A percentile compares a stretch with the other conserved stretches of the same genome.
These are phyloP conservation scores for Drosophila truncata DNA, from an alignment of 1,140 invertebrate genomes.

Conservation along the genomic window DNA sequence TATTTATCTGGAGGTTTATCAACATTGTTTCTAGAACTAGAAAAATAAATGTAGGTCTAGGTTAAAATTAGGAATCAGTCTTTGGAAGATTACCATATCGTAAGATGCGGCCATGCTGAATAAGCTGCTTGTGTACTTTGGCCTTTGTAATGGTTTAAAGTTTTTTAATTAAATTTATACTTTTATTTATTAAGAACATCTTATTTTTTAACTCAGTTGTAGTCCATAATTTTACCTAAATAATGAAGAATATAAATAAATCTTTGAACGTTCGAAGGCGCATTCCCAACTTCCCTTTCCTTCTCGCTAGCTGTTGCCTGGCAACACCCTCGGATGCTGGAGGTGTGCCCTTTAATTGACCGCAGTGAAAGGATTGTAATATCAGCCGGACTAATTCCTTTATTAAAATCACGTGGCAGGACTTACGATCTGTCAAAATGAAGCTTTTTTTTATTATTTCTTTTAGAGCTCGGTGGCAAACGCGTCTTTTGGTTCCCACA, in stretches of 20 bases:
- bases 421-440: constrained; percentile 54
- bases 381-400: constrained; percentile 64
- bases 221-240: too few relatives aligned
- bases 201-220: background rate
- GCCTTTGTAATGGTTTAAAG: background rate
- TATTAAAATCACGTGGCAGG: constrained; percentile 78
- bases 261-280: background rate
- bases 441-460: constrained; percentile 21
- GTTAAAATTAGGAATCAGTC: background rate
- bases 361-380: constrained; percentile 65
- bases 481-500: constrained; percentile 74
- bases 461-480: constrained; percentile 24
- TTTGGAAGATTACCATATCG: background rate
- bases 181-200: background rate
- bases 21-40: background rate
- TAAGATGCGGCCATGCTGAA: background rate
- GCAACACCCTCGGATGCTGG: constrained; percentile 29
- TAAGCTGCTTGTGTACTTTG: background rate
- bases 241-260: background rate
- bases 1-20: constrained; percentile 12
- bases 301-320: background rate
- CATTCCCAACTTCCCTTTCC: background rate
- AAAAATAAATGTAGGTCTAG: background rate
- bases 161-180: too few relatives aligned
- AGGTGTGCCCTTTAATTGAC: constrained; percentile 70